Evolutionary conservation across 2,113 vertebrate genomes (phyloP).

Genomic region (Chlorodrepanis virens): DNA sequence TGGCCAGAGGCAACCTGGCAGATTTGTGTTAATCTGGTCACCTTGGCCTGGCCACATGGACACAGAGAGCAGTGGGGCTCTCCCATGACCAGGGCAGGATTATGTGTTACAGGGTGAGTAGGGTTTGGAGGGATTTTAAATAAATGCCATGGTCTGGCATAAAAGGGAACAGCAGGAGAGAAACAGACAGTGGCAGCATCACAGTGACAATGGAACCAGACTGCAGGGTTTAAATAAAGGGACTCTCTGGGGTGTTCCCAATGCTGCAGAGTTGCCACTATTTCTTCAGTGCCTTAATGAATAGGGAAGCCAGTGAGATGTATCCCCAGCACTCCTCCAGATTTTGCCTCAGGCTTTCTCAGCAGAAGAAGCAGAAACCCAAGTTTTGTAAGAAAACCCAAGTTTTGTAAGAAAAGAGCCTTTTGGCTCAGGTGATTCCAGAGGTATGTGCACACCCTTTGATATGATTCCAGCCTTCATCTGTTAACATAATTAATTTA

Average conservation of each 20-base stretch:
- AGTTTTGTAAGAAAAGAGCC: neutral
- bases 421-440: neutral
- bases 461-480: neutral
- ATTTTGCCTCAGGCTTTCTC: neutral
- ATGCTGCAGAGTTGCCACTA: neutral
- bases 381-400: neutral
- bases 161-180: neutral
- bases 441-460: neutral
- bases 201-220: neutral
- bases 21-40: neutral
- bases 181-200: neutral
- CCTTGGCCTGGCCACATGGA: neutral
- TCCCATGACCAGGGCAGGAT: neutral
- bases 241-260: neutral
- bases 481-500: slow-evolving; percentile 16
- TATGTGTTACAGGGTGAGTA: neutral
- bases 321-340: neutral
- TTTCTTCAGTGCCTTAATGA: neutral
- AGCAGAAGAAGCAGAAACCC: neutral
- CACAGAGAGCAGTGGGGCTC: neutral
- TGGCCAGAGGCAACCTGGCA: neutral
- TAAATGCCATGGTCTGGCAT: neutral
- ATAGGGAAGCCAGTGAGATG: neutral
- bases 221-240: neutral
- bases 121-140: neutral